A percentile compares a stretch with the other conserved stretches of the same genome.
Conservation (phyloP, 2,113 vertebrate genomes). For the Apodemus speciosus region DNA sequence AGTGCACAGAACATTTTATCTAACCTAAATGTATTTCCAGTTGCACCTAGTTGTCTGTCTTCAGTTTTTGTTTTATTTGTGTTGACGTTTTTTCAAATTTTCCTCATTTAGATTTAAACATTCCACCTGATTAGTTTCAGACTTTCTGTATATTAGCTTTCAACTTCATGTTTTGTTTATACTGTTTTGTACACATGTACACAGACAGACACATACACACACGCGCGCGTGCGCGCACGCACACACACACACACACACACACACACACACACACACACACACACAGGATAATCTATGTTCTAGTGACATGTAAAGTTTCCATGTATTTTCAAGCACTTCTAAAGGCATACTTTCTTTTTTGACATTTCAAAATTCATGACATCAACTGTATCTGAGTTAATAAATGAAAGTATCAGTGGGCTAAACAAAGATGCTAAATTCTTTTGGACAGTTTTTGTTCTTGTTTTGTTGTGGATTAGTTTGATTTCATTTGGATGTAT, state of each 20-base stretch:
- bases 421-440: background rate
- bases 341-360: background rate
- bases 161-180: background rate
- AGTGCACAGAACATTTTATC: background rate
- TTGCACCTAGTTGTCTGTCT: background rate
- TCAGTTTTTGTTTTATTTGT: background rate
- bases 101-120: background rate
- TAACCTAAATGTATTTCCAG: background rate
- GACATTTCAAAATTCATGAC: background rate
- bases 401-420: background rate
- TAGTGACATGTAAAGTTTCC: background rate
- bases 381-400: background rate
- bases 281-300: background rate
- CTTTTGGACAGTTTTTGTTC: background rate
- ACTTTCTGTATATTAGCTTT: background rate
- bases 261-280: background rate
- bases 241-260: background rate
- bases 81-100: background rate
- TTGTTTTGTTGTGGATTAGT: background rate
- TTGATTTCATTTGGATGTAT: background rate
- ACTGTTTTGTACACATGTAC: background rate
- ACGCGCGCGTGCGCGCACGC: accelerated
- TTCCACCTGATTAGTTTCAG: background rate
- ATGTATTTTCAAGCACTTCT: background rate
- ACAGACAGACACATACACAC: background rate